Conservation (phyloP, 2,113 vertebrate species). For the Podocnemis expansa region DNA sequence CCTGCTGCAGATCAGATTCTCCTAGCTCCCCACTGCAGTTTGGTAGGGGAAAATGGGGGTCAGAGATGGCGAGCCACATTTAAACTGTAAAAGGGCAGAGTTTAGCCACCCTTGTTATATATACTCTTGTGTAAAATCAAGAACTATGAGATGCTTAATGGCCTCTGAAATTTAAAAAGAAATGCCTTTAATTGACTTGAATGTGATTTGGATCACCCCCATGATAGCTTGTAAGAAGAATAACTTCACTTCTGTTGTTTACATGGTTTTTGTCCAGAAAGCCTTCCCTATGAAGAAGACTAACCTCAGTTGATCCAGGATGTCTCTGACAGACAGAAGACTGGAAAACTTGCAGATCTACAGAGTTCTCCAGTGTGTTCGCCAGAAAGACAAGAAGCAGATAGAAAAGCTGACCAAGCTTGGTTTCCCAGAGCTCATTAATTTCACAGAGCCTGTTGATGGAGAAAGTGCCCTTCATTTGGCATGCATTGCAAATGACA, state of each 20-base stretch:
- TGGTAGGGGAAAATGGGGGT: no score
- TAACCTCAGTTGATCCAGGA: slow-evolving; percentile 14
- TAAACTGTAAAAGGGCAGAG: no score
- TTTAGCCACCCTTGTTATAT: not conserved
- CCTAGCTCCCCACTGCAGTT: no score
- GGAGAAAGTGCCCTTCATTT: slow-evolving; percentile 86
- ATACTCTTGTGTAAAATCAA: not conserved
- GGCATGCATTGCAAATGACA: slow-evolving; percentile 82
- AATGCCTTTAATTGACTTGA: not conserved
- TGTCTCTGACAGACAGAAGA: slow-evolving; percentile 77
- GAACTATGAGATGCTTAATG: not conserved
- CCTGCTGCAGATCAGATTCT: no score
- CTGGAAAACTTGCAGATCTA: slow-evolving; percentile 89
- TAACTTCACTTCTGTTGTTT: not conserved
- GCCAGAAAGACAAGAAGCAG: slow-evolving; percentile 78
- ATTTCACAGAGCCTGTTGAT: slow-evolving; percentile 85
- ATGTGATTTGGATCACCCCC: not conserved
- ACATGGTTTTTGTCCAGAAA: slow-evolving; percentile 40
- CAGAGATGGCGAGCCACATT: no score
- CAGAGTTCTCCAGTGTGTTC: slow-evolving; percentile 88
- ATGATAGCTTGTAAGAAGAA: not conserved
- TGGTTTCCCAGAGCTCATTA: slow-evolving; percentile 87
- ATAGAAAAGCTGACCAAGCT: slow-evolving; percentile 84
- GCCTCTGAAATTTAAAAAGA: not conserved
- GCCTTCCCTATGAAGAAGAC: slow-evolving; percentile 26